Evolutionary conservation across 2,113 vertebrate genomes (phyloP), one percentile per base, ranked within the genome.

Genomic region (Cyprinodon tularosa): DNA sequence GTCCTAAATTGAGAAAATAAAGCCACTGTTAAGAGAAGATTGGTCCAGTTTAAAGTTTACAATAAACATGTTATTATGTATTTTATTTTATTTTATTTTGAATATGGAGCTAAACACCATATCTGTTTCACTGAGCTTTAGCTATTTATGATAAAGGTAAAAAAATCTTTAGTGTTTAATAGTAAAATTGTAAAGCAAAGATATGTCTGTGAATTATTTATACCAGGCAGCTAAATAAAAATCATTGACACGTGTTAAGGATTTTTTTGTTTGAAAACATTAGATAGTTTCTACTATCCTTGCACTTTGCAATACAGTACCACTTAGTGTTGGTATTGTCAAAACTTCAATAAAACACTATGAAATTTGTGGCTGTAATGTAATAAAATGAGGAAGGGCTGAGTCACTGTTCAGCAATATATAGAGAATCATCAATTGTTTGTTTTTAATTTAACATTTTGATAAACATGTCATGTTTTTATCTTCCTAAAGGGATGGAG

Each of bases 401-500:
- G 13, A 12, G 15, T 12, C 14, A 5, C 13, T 17, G 47, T 53
- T 53, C 8, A 15, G 14, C 15, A 20, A 7, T 53, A 7, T 53
- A 9, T 57, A 20, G 7, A 57, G 5, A 17, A 76, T 48, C 3
- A 48, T 68, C 48, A 22, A 29, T 76, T 20, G 59, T 66, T 12
- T 15, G 15, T 39, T 4, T 62, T 68, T 66, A 39, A 63, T 20
- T 29, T 8, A 9, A 48, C 8, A 36, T 66, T 29, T 73, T 29
- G 20, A 0, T 68, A 61, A 15, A 37, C 12, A 53, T 66, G 1
- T 61, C 44, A 82, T 70, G 7, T 62, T 77, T 0, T 67, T 63
- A 20, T 84, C 0, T 82, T 12, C 61, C n/a, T 82, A 87, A 92
- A 99, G 98, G 93, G 97, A 99, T 14, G 97, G 96, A 47, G 98